Base-by-base conservation (phyloP, 1,140 invertebrate genomes). In the Anoplolepis gracilipes region DNA sequence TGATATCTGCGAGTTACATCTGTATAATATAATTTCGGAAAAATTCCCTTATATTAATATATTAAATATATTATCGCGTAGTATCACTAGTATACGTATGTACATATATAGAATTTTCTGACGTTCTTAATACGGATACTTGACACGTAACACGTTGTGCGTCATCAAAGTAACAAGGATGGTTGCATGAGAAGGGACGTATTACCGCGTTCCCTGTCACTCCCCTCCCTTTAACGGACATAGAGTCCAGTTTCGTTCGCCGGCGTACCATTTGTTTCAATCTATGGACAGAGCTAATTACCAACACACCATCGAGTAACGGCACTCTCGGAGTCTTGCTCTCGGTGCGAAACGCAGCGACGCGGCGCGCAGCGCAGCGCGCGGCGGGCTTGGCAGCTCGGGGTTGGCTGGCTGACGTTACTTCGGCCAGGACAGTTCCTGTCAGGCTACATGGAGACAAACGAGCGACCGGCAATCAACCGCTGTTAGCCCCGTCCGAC, bases 361-460 rank as follows among this genome's bases (percentile, higher is more conserved):
- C n/a, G n/a, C n/a, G n/a, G n/a, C n/a, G n/a, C n/a, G n/a, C n/a
- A n/a, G n/a, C n/a, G n/a, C n/a, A n/a, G n/a, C 57, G 59, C 10
- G 55, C 30, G 16, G 57, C 53, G n/a, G 19, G 85, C 77, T 22
- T 46, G 87, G 46, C 62, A 22, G n/a, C 55, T 65, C 84, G 70
- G 88, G 87, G 88, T 89, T 19, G 88, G 88, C 88, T 69, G 77
- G 90, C 86, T 92, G 92, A 92, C 92, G 91, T 93, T 93, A 92
- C 92, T 90, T 87, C 85, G 88, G 85, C 78, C 92, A 91, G 92
- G 93, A 93, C 91, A 93, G 91, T 93, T 92, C 90, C 93, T 94
- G 94, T 94, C 94, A 94, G 81, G 88, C 91, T 93, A 93, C 94
- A 94, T 94, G 93, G 94, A 95, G 94, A 95, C 94, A 95, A 95